A percentile compares a stretch with the other conserved stretches of the same genome.
phyloP scores from a whole-genome alignment of 2,888 invertebrate genomes.

The Apamea monoglypha region DNA sequence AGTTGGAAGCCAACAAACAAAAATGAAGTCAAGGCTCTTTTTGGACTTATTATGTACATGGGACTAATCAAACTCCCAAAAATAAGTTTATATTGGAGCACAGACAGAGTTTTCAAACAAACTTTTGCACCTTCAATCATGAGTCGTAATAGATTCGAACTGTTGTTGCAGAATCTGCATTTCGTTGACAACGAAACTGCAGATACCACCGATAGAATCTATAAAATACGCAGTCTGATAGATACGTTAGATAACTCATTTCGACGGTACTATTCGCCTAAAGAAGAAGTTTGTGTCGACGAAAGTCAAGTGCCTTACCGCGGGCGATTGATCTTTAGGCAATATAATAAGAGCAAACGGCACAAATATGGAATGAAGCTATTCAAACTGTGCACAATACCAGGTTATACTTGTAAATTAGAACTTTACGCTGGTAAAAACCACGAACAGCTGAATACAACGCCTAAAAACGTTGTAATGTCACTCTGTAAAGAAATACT shows the following conservation, averaged over 20 bases:
- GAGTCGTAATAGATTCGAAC: constrained; percentile 22
- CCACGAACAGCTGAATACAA: constrained; percentile 63
- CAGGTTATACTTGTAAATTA: constrained; percentile 69
- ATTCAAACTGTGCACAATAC: constrained; percentile 27
- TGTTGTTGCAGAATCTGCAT: constrained; percentile 15
- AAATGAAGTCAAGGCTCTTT: constrained; percentile 16
- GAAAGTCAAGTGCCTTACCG: constrained; percentile 41
- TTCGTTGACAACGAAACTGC: constrained; percentile 13
- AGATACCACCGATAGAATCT: constrained; percentile 32
- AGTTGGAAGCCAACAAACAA: constrained; percentile 14
- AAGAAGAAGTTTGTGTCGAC: constrained; percentile 37
- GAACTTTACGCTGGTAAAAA: constrained; percentile 69
- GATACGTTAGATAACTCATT: constrained; percentile 14
- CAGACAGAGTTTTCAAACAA: constrained; percentile 25
- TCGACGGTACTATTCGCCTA: constrained; percentile 17
- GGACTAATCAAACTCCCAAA: constrained; percentile 24
- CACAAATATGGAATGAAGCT: constrained; percentile 58
- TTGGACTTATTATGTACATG: constrained; percentile 25
- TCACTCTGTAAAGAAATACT: neutral
- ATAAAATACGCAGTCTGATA: constrained; percentile 32
- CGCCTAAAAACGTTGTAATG: constrained; percentile 42
- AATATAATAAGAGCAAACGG: constrained; percentile 54
- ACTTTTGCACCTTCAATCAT: constrained; percentile 18
- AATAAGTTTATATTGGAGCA: constrained; percentile 17
- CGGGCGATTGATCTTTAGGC: constrained; percentile 50